A percentile compares a stretch with the other conserved stretches of the same genome.
These are phyloP conservation scores for Psilanteris sp. DNA, from an alignment of 1,140 invertebrate species.

Conservation along the genomic window DNA sequence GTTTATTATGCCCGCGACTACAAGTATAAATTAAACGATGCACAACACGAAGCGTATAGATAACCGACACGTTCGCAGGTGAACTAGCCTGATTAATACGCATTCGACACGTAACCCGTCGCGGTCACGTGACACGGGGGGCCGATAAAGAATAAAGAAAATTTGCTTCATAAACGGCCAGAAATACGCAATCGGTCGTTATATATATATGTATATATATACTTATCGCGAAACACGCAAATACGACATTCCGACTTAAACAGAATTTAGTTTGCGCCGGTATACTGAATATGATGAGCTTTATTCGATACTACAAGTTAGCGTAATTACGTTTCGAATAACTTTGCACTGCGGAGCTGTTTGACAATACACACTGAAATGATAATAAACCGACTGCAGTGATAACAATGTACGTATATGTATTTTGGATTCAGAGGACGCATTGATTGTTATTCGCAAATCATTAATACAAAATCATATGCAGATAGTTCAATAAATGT, in stretches of 20 bases:
- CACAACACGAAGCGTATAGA: constrained; percentile 52
- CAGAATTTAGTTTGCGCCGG: not conserved
- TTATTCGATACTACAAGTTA: constrained; percentile 39
- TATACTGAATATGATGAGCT: constrained; percentile 8
- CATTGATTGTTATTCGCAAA: constrained; percentile 15
- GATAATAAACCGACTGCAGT: constrained; percentile 15
- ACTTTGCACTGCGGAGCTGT: constrained; percentile 22
- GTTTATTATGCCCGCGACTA: constrained; percentile 52
- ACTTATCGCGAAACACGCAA: constrained; percentile 10
- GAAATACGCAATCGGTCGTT: constrained; percentile 22
- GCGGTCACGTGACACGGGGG: constrained; percentile 45
- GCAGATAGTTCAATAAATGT: not conserved
- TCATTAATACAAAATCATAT: not conserved
- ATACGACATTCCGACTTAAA: constrained; percentile 15
- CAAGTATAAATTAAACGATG: constrained; percentile 63
- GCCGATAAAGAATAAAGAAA: too few species aligned
- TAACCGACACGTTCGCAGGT: constrained; percentile 57
- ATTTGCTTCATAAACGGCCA: constrained; percentile 15
- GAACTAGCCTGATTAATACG: constrained; percentile 59
- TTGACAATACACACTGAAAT: constrained; percentile 20
- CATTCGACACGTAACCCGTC: constrained; percentile 59
- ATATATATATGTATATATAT: constrained; percentile 19
- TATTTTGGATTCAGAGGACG: constrained; percentile 3
- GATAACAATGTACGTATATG: not conserved
- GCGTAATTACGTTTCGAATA: constrained; percentile 27